phyloP scores from a whole-genome alignment of 2,113 vertebrate species.

The Centropus unirufus region DNA sequence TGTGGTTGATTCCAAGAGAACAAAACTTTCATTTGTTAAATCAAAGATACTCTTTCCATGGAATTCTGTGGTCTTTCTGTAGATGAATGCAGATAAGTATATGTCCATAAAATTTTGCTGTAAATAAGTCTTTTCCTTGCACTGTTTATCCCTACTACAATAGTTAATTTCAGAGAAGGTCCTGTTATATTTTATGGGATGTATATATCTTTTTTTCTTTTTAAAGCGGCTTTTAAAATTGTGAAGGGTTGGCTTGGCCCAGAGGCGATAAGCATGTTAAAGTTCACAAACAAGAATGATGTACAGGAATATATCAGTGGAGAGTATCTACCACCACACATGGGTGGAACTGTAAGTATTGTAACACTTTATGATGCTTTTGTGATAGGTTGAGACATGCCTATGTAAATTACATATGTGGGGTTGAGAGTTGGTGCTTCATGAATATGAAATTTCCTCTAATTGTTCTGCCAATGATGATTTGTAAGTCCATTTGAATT shows the following conservation, averaged over 20 bases:
- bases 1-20: background rate
- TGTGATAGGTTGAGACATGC: background rate
- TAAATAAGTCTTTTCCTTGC: background rate
- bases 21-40: background rate
- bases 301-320: slow-evolving; percentile 85
- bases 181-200: background rate
- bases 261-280: slow-evolving; percentile 91
- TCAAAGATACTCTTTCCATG: background rate
- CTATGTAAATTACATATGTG: background rate
- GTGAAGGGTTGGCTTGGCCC: slow-evolving; percentile 95
- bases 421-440: background rate
- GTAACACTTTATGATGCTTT: background rate
- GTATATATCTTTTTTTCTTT: background rate
- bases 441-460: background rate
- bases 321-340: slow-evolving; percentile 90
- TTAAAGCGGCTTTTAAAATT: slow-evolving; percentile 94
- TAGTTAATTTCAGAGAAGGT: background rate
- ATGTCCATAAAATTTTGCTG: background rate
- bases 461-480: background rate
- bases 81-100: too few species aligned
- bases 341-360: slow-evolving; percentile 93
- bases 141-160: background rate
- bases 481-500: background rate
- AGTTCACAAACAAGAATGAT: slow-evolving; percentile 88
- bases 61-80: background rate